These are phyloP conservation scores for Paradoxurus hermaphroditus DNA, from an alignment of 2,113 vertebrate genomes.

Conservation along the genomic window DNA sequence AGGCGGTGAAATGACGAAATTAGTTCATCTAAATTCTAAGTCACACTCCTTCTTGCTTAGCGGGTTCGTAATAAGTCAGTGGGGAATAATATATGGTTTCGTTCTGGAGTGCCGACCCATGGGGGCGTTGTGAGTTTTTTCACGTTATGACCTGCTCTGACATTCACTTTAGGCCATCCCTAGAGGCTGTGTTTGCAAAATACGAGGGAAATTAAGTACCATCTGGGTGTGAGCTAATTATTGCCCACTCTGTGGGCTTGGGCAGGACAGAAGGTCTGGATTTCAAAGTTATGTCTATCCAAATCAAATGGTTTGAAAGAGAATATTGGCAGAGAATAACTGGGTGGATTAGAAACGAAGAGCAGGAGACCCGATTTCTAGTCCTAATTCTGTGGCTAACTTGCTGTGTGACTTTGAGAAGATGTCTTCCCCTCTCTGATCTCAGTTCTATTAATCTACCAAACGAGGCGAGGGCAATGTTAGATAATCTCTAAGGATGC, in stretches of 20 bases:
- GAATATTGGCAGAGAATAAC: background rate
- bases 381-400: background rate
- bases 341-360: background rate
- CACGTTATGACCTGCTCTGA: background rate
- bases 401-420: constrained; percentile 13
- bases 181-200: constrained; percentile 37
- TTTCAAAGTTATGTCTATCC: constrained; percentile 18
- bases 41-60: constrained; percentile 19
- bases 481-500: constrained; percentile 47
- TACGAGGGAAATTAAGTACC: constrained; percentile 16
- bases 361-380: background rate
- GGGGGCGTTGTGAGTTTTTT: constrained; percentile 3
- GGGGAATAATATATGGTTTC: constrained; percentile 1
- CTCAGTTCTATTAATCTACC: background rate
- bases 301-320: constrained; percentile 43
- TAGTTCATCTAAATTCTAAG: constrained; percentile 51
- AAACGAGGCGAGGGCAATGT: background rate
- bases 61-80: constrained; percentile 23
- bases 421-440: background rate
- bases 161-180: constrained; percentile 13
- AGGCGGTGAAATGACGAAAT: constrained; percentile 21
- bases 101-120: constrained; percentile 7
- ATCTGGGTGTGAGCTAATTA: constrained; percentile 20
- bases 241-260: background rate
- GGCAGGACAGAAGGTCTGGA: background rate